Conservation (phyloP, 1,140 invertebrate species). For the Pseudomyrmex gracilis region DNA sequence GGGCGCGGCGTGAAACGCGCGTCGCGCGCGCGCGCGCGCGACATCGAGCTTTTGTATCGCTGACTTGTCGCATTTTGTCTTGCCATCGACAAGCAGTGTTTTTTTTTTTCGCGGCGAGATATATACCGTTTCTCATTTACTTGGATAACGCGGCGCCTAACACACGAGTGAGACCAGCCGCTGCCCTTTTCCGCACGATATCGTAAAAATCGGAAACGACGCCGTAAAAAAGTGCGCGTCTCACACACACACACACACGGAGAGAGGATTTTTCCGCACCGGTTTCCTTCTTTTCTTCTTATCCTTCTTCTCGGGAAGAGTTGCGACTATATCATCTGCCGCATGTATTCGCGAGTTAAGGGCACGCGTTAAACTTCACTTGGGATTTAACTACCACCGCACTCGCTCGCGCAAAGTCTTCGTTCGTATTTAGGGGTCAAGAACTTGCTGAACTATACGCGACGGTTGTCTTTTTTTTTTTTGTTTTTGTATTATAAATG, state of each 20-base stretch:
- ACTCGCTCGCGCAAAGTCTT: conserved; percentile 9
- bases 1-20: not conserved
- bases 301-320: not conserved
- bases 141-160: not conserved
- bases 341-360: conserved; percentile 15
- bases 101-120: conserved; percentile 17
- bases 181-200: conserved; percentile 29
- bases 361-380: conserved; percentile 50
- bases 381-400: conserved; percentile 16
- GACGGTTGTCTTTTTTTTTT: conserved; percentile 23
- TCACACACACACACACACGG: conserved; percentile 8
- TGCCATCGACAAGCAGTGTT: conserved; percentile 11
- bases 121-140: conserved; percentile 26
- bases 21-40: not conserved
- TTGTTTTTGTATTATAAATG: conserved; percentile 48
- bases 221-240: conserved; percentile 59
- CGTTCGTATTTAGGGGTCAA: conserved; percentile 51
- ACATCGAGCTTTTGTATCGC: conserved; percentile 11
- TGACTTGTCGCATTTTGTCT: conserved; percentile 50
- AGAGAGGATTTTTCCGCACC: not conserved
- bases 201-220: conserved; percentile 62
- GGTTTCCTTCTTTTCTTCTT: not conserved
- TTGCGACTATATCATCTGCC: not conserved
- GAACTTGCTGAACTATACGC: conserved; percentile 32
- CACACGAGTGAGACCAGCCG: not conserved